Base-by-base conservation (phyloP, 2,888 invertebrate species). In the Daptonema setosum region DNA sequence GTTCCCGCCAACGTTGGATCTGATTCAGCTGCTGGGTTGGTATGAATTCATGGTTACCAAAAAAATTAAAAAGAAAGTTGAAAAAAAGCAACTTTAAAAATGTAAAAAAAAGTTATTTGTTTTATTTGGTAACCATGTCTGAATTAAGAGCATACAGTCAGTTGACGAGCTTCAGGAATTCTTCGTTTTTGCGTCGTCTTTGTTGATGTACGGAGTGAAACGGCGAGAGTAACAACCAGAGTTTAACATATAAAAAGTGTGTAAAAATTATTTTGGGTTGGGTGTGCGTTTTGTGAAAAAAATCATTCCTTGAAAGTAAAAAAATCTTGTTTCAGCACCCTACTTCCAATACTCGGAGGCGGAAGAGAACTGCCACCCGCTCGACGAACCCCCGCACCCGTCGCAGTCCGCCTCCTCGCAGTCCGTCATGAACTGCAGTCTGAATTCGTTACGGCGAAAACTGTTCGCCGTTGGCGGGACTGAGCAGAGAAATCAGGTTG, bases 21-120 rank as follows among this genome's bases (percentile, higher is more conserved):
- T 54, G 54, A 24, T 54, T 45, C 47, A 28, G 8, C 25, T 54
- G 28, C 29, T 54, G 2, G 54, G 54, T 54, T n/a, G 20, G 54
- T 54, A n/a, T 52, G n/a, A n/a, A n/a, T n/a, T n/a, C n/a, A n/a
- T n/a, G n/a, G n/a, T n/a, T n/a, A n/a, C n/a, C n/a, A n/a, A n/a
- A n/a, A n/a, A n/a, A n/a, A n/a, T n/a, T n/a, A n/a, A n/a, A n/a
- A n/a, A n/a, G n/a, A n/a, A n/a, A n/a, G n/a, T n/a, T n/a, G n/a
- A n/a, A n/a, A n/a, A n/a, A n/a, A n/a, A n/a, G n/a, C n/a, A n/a
- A n/a, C n/a, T n/a, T n/a, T n/a, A n/a, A n/a, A n/a, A n/a, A n/a
- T n/a, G n/a, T n/a, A n/a, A n/a, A n/a, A n/a, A n/a, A n/a, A n/a
- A n/a, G n/a, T n/a, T n/a, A n/a, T n/a, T n/a, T n/a, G n/a, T n/a